Evolutionary conservation across 2,888 invertebrate species (phyloP), one percentile per base, ranked within the genome.

Genomic region (Trypoxylon attenuatum): DNA sequence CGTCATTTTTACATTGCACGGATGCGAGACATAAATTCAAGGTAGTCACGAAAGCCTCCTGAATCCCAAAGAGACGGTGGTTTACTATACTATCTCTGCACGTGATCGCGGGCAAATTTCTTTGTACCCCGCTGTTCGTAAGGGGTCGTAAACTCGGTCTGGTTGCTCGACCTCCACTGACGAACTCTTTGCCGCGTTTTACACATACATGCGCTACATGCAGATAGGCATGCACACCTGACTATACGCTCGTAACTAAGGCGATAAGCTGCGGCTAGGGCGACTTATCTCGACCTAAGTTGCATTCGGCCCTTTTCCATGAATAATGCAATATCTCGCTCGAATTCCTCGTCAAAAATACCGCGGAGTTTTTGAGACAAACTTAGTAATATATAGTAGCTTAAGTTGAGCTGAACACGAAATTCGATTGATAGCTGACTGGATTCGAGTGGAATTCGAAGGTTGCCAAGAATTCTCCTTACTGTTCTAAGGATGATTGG

Each of bases 231-330:
- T 66, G 62, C 58, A 67, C 68, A 68, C 69, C 75, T 71, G 78
- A 77, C 72, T 29, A 13, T 61, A 47, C 59, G 62, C 65, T 60
- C 62, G 63, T 62, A 71, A 68, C 60, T 53, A 56, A 63, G 57
- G 65, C 76, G 82, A 81, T 80, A 82, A 79, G 77, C 71, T 75
- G 62, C 69, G 59, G 33, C 76, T 70, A 76, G 81, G 76, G 76
- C 70, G 71, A 66, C 69, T 80, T 82, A 82, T 80, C 81, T 76
- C 68, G 66, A 60, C 59, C 68, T 55, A 56, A 67, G 57, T 69
- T 72, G 52, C 51, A 65, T 54, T 52, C 69, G 66, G 63, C 68
- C 62, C 57, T 70, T 62, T 77, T 69, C 55, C 74, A 79, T 82
- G 82, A 80, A 82, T 82, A 81, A 82, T 80, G 76, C 81, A 82